A percentile compares a stretch with the other conserved stretches of the same genome.
Evolutionary conservation across 2,113 vertebrate species (phyloP).

Genomic region (western clawed frog (Xenopus tropicalis)): DNA sequence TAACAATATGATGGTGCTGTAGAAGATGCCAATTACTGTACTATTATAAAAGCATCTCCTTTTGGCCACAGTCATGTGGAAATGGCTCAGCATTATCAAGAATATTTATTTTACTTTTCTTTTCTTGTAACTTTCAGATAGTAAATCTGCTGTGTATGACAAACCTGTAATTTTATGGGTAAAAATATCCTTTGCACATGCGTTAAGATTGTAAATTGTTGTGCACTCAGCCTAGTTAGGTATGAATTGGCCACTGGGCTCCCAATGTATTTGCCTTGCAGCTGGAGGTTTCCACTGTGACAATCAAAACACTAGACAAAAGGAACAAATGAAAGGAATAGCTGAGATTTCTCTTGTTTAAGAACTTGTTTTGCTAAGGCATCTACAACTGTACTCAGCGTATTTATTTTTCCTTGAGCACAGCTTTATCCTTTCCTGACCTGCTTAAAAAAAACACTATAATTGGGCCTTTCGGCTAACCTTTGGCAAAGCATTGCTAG

Average conservation of each 20-base stretch:
- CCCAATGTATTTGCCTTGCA: neutral
- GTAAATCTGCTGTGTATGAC: too few relatives aligned
- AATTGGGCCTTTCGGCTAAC: neutral
- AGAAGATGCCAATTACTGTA: too few relatives aligned
- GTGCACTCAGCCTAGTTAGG: neutral
- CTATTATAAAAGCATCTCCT: too few relatives aligned
- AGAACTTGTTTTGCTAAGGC: neutral
- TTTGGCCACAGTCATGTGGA: too few relatives aligned
- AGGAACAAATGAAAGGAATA: neutral
- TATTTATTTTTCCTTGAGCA: neutral
- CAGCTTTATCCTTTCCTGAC: slow-evolving; percentile 8
- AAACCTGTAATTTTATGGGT: too few relatives aligned
- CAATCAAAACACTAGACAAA: neutral
- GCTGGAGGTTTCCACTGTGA: neutral
- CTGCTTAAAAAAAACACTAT: neutral
- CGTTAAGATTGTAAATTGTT: too few relatives aligned
- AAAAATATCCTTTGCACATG: too few relatives aligned
- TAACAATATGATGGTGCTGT: too few relatives aligned
- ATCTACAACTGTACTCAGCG: neutral
- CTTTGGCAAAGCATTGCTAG: neutral
- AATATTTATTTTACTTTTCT: too few relatives aligned
- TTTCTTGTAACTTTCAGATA: too few relatives aligned
- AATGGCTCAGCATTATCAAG: too few relatives aligned
- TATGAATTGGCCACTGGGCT: neutral
- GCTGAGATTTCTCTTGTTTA: neutral